Evolutionary conservation across 92 coral and sea anemone genomes (phyloP).

Genomic region (Zoanthus gigantus): DNA sequence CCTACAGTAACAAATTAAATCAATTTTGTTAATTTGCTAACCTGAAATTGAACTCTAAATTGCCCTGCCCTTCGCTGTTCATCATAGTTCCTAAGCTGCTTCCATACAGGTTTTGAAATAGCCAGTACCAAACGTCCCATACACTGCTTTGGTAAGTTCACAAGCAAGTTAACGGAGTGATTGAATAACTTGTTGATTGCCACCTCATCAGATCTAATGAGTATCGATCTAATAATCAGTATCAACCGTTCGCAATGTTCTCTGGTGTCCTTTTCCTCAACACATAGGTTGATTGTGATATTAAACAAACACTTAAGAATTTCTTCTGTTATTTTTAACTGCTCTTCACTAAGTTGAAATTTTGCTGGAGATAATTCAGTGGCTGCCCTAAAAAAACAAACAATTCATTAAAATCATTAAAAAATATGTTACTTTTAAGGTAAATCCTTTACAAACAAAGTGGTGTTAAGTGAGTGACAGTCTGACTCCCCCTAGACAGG

Average conservation of each 20-base stretch:
- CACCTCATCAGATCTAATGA: conserved; percentile 69
- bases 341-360: conserved; percentile 67
- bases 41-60: conserved; percentile 65
- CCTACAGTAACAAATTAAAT: not conserved
- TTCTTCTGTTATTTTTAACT: conserved; percentile 80
- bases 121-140: conserved; percentile 77
- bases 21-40: not conserved
- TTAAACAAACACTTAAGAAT: conserved; percentile 90
- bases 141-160: conserved; percentile 84
- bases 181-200: conserved; percentile 75
- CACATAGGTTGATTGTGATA: conserved; percentile 77
- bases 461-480: too few relatives aligned
- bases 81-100: conserved; percentile 74
- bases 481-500: too few relatives aligned
- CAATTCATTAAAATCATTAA: not conserved
- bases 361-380: conserved; percentile 72
- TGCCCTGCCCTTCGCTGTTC: conserved; percentile 58
- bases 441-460: too few relatives aligned
- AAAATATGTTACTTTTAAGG: not conserved
- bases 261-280: conserved; percentile 68
- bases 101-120: conserved; percentile 82
- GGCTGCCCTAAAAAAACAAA: conserved; percentile 56
- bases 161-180: conserved; percentile 83
- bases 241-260: conserved; percentile 86
- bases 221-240: conserved; percentile 76